These are phyloP conservation scores for Platycheirus rosarum DNA, from an alignment of 2,888 invertebrate genomes.

Conservation along the genomic window DNA sequence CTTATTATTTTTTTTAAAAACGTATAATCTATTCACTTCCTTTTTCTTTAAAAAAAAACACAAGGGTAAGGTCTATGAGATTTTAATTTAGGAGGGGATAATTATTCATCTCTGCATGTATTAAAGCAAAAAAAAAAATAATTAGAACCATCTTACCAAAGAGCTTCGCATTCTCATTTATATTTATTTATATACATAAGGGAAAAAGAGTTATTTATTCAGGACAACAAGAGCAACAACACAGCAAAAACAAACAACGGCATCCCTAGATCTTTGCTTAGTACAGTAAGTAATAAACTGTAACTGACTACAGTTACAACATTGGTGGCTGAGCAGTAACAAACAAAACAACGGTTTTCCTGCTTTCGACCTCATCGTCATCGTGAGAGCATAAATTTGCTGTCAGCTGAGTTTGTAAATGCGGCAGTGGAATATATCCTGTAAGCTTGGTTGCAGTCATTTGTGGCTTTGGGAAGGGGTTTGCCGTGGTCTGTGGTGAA, in stretches of 20 bases:
- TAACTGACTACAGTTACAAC: slow-evolving; percentile 15
- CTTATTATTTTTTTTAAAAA: too few species aligned
- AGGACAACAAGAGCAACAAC: slow-evolving; percentile 43
- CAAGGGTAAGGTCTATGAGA: too few species aligned
- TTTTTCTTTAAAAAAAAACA: too few species aligned
- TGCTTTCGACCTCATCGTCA: slow-evolving; percentile 52
- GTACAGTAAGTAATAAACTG: slow-evolving; percentile 26
- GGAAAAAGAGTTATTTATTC: slow-evolving; percentile 29
- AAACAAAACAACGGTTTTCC: slow-evolving; percentile 62
- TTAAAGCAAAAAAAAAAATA: too few species aligned
- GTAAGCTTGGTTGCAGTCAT: background rate
- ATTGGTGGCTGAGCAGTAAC: slow-evolving; percentile 8
- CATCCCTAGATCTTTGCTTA: background rate
- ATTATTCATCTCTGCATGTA: too few species aligned
- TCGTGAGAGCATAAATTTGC: slow-evolving; percentile 63
- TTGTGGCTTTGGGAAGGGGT: background rate
- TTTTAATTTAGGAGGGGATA: too few species aligned
- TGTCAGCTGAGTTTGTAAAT: slow-evolving; percentile 58
- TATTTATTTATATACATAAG: slow-evolving; percentile 40
- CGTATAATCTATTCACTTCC: too few species aligned
- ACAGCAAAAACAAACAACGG: slow-evolving; percentile 17
- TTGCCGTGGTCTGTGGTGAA: slow-evolving; percentile 3
- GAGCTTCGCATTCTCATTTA: slow-evolving; percentile 33
- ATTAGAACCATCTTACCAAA: too few species aligned
- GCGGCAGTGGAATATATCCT: too few species aligned